Evolutionary conservation across 2,113 vertebrate genomes (phyloP).

Genomic region (Dipodomys spectabilis): DNA sequence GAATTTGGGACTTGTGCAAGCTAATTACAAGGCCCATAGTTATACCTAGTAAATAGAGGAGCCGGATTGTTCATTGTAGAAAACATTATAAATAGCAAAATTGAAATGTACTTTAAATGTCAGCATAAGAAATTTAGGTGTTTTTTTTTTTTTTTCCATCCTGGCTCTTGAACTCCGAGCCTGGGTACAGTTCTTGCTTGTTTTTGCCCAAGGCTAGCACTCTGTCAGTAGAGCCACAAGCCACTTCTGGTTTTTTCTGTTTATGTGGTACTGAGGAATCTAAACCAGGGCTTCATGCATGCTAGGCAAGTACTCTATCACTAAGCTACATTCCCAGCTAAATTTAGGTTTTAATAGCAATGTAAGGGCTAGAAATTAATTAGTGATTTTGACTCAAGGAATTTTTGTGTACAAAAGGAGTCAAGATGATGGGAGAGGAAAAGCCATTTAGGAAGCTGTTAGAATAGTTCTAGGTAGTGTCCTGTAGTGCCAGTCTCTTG

Average conservation of each 20-base stretch:
- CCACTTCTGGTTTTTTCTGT: too few relatives aligned
- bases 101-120: not conserved
- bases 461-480: not conserved
- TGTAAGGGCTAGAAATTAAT: slow-evolving; percentile 1
- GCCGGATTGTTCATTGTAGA: not conserved
- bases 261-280: too few relatives aligned
- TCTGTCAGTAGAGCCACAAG: too few relatives aligned
- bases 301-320: not conserved
- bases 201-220: too few relatives aligned
- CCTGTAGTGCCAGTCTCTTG: not conserved
- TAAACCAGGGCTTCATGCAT: too few relatives aligned
- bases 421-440: slow-evolving; percentile 10
- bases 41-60: not conserved
- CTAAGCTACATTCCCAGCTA: not conserved
- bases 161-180: too few relatives aligned
- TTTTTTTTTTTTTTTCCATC: too few relatives aligned
- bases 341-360: not conserved
- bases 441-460: not conserved
- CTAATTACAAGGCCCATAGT: not conserved
- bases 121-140: not conserved
- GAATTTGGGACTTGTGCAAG: not conserved
- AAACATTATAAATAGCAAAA: not conserved
- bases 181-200: too few relatives aligned
- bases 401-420: slow-evolving; percentile 4
- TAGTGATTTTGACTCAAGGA: slow-evolving; percentile 20